A percentile compares a stretch with the other conserved stretches of the same genome.
Conservation (phyloP, 2,888 invertebrate genomes). For the Pachycephus smyrnensis region DNA sequence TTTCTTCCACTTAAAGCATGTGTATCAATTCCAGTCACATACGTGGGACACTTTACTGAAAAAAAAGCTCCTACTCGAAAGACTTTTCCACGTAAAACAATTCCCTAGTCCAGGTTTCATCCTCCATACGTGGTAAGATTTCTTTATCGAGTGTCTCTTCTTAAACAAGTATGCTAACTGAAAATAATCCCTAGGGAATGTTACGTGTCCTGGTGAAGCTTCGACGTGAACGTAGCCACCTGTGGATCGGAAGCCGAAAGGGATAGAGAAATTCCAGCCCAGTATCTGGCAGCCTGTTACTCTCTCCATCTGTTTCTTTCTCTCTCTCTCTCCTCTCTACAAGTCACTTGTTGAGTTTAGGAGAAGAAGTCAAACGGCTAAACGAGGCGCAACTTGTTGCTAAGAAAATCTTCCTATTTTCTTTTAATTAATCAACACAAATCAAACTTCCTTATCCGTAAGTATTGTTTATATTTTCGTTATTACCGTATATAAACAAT, state of each 20-base stretch:
- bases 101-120: not conserved
- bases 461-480: not conserved
- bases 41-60: not conserved
- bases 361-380: conserved; percentile 44
- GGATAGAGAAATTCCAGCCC: conserved; percentile 55
- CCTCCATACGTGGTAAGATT: not conserved
- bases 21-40: not conserved
- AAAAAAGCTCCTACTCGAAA: not conserved
- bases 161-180: not conserved
- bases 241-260: conserved; percentile 51
- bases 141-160: not conserved
- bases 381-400: conserved; percentile 57
- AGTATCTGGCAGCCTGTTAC: conserved; percentile 26
- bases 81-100: not conserved
- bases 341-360: conserved; percentile 60
- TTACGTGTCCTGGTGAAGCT: not conserved
- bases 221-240: conserved; percentile 45
- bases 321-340: not conserved
- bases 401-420: conserved; percentile 28
- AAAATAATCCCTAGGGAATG: conserved; percentile 20
- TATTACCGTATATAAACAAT: not conserved
- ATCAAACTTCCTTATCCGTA: not conserved
- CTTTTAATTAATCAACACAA: not conserved
- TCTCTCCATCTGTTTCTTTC: not conserved
- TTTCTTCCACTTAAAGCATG: not conserved